Evolutionary conservation across 37 sponge, comb jelly and placozoan genomes (phyloP).

Genomic region (Chondrilla cf. caribensis): DNA sequence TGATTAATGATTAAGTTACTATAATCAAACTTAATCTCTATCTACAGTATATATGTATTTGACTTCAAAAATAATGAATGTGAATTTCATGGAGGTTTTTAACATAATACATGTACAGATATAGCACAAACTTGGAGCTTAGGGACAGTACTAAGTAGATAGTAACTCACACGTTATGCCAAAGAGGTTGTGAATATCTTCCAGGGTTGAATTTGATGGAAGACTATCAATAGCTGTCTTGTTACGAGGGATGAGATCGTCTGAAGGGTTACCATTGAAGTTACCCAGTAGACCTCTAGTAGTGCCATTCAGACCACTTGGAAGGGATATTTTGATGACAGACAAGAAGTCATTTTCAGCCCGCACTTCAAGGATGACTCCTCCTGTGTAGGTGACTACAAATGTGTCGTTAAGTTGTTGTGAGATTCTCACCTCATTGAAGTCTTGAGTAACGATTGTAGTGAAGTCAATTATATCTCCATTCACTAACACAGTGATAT

Average conservation of each 20-base stretch:
- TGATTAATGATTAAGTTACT: no score
- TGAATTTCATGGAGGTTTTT: no score
- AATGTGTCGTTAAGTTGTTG: conserved; percentile 19
- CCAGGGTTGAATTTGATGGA: conserved; percentile 17
- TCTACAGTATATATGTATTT: no score
- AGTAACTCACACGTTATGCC: conserved; percentile 32
- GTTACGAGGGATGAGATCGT: conserved; percentile 35
- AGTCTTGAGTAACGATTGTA: background rate
- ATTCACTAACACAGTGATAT: background rate
- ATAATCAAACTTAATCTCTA: no score
- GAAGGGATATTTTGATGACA: background rate
- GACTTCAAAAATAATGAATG: no score
- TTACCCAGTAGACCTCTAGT: conserved; percentile 33
- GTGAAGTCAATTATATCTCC: conserved; percentile 24
- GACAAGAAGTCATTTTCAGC: conserved; percentile 35
- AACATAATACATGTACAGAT: no score
- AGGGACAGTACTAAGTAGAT: no score
- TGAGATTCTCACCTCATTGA: conserved; percentile 12
- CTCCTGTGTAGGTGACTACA: conserved; percentile 3
- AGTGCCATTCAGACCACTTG: background rate
- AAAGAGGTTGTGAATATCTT: conserved; percentile 35
- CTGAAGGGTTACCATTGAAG: conserved; percentile 34
- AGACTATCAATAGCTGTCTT: background rate
- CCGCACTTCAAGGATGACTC: conserved; percentile 1
- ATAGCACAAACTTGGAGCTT: no score